Percentiles rank a stretch among this genome's conserved stretches.
Evolutionary conservation across 2,797 vertebrate genomes (phyloP).

Genomic region (Hybognathus amarus): DNA sequence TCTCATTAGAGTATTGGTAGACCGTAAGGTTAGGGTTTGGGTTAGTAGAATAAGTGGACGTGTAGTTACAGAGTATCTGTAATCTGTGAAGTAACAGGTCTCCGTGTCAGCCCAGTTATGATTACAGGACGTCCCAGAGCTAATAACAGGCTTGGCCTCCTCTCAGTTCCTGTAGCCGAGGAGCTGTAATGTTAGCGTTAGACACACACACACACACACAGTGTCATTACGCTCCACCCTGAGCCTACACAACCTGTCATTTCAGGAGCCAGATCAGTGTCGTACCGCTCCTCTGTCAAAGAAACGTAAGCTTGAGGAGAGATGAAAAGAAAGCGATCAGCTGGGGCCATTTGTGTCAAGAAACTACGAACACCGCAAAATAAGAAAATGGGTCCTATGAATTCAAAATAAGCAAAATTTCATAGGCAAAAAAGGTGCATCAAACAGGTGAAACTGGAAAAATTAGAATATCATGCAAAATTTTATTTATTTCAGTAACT

Average conservation of each 20-base stretch:
- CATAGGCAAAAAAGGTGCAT: too few species aligned
- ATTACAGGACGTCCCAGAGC: conserved; percentile 78
- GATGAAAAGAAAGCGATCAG: conserved; percentile 40
- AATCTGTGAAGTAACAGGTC: neutral
- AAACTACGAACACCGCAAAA: neutral
- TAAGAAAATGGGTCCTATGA: neutral
- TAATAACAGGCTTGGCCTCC: conserved; percentile 81
- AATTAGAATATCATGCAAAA: too few species aligned
- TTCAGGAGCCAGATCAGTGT: conserved; percentile 74
- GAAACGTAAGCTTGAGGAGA: conserved; percentile 37
- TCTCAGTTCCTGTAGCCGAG: conserved; percentile 74
- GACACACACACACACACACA: conserved; percentile 56
- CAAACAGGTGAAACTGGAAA: too few species aligned
- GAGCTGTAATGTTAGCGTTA: conserved; percentile 80
- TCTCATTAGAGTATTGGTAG: neutral
- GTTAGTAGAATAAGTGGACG: neutral
- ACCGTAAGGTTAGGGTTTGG: too few species aligned
- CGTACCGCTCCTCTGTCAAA: conserved; percentile 36
- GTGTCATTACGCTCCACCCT: conserved; percentile 78
- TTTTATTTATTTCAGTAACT: too few species aligned
- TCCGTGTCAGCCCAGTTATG: conserved; percentile 64
- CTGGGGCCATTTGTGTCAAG: neutral
- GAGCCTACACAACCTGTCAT: conserved; percentile 77
- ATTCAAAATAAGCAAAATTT: too few species aligned
- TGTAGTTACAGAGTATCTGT: conserved; percentile 3